These are phyloP conservation scores for Sebastolobus alascanus DNA, from an alignment of 2,797 vertebrate genomes.

Conservation along the genomic window DNA sequence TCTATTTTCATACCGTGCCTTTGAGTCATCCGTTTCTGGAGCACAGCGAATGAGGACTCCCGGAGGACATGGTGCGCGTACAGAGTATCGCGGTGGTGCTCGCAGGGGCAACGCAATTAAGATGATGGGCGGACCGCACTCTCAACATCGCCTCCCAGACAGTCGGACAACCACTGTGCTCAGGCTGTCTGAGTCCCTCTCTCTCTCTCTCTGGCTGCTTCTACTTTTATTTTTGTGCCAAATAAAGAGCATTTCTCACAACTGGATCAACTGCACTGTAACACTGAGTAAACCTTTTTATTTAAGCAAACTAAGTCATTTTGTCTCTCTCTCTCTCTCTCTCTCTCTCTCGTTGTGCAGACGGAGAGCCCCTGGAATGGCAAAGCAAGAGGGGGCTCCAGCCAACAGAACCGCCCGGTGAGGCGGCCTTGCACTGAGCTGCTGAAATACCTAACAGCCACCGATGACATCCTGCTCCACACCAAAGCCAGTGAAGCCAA, in stretches of 20 bases:
- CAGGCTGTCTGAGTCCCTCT: conserved; percentile 52
- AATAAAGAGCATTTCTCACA: conserved; percentile 48
- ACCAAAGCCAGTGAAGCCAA: conserved; percentile 90
- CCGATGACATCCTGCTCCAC: conserved; percentile 95
- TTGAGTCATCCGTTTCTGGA: conserved; percentile 86
- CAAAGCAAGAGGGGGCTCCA: conserved; percentile 94
- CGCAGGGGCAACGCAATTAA: conserved; percentile 81
- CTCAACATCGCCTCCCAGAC: conserved; percentile 72
- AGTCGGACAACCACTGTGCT: conserved; percentile 67
- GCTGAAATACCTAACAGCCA: conserved; percentile 99
- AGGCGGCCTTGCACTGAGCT: conserved; percentile 99
- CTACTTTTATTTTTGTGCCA: conserved; percentile 52
- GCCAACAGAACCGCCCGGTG: conserved; percentile 94
- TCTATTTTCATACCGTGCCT: conserved; percentile 85
- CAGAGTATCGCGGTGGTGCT: conserved; percentile 75
- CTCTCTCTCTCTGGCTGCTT: conserved; percentile 24
- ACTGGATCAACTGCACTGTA: conserved; percentile 33
- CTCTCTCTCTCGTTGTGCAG: conserved; percentile 75
- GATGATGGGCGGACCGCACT: conserved; percentile 81
- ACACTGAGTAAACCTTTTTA: conserved; percentile 35
- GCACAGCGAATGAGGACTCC: conserved; percentile 82
- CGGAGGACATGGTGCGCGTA: conserved; percentile 76
- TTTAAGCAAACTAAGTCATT: conserved; percentile 28
- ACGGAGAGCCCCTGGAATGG: conserved; percentile 96
- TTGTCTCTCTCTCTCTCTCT: conserved; percentile 1